Evolutionary conservation across 2,797 vertebrate species (phyloP).

Genomic region (Sciurus carolinensis): DNA sequence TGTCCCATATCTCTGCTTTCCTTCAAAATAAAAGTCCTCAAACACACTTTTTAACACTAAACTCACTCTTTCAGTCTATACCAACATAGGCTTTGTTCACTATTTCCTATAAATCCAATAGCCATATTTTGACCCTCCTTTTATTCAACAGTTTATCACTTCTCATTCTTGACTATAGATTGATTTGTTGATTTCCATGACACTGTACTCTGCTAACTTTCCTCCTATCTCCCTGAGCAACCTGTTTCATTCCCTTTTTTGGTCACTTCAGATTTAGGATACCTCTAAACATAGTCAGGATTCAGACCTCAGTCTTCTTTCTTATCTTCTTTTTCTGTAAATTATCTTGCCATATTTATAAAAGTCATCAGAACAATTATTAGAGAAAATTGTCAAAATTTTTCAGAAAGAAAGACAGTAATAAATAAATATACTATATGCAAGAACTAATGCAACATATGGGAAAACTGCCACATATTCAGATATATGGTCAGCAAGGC

Average conservation of each 20-base stretch:
- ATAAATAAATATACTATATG: conserved; percentile 18
- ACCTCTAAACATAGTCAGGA: background rate
- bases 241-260: background rate
- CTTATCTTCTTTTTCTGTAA: background rate
- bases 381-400: background rate
- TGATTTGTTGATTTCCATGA: background rate
- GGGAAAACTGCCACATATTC: background rate
- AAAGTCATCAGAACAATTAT: background rate
- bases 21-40: background rate
- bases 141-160: background rate
- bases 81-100: background rate
- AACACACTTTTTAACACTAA: background rate
- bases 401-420: conserved; percentile 3
- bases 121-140: background rate
- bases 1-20: background rate
- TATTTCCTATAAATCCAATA: background rate
- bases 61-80: background rate
- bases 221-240: background rate
- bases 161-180: background rate
- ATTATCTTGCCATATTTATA: conserved; percentile 1
- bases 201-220: background rate
- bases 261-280: background rate
- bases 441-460: background rate
- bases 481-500: background rate
- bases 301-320: background rate